Evolutionary conservation across 2,888 invertebrate genomes (phyloP), one percentile per base, ranked within the genome.

Genomic region (Therioaphis trifolii): DNA sequence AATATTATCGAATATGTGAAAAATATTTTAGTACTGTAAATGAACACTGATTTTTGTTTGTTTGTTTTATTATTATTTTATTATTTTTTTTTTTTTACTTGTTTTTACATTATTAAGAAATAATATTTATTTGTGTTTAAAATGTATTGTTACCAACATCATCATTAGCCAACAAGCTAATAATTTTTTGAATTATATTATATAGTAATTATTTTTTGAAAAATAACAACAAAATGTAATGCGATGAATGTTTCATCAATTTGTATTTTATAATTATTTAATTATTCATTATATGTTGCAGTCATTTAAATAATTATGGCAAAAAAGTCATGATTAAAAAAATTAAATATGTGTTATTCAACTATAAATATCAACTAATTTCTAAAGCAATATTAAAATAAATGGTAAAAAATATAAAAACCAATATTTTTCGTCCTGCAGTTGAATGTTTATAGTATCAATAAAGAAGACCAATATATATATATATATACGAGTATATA

Each of bases 11-110:
- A 29, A 80, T 80, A 61, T 72, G 55, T 61, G 21, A 72, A 35
- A 29, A 61, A 27, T 61, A 49, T 71, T 27, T 80, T 43, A 68
- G n/a, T 71, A 61, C 40, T 21, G 15, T 55, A 52, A 72, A 40
- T 24, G 49, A 71, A 61, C 2, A 61, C 49, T 72, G 58, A 43
- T 77, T 52, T 66, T 43, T 58, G 52, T 79, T 79, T 79, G 12
- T n/a, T n/a, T n/a, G n/a, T n/a, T n/a, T n/a, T n/a, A n/a, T n/a
- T n/a, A n/a, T n/a, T n/a, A n/a, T n/a, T n/a, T n/a, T n/a, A n/a
- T n/a, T n/a, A n/a, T n/a, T n/a, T n/a, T n/a, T n/a, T n/a, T n/a
- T 79, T 69, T 80, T 79, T 55, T 80, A 61, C 29, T 69, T 80
- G 43, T 69, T 72, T 80, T 69, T 72, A 71, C 46, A 21, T 80